Conservation (phyloP, 2,888 invertebrate genomes). For the Drosophila robusta region DNA sequence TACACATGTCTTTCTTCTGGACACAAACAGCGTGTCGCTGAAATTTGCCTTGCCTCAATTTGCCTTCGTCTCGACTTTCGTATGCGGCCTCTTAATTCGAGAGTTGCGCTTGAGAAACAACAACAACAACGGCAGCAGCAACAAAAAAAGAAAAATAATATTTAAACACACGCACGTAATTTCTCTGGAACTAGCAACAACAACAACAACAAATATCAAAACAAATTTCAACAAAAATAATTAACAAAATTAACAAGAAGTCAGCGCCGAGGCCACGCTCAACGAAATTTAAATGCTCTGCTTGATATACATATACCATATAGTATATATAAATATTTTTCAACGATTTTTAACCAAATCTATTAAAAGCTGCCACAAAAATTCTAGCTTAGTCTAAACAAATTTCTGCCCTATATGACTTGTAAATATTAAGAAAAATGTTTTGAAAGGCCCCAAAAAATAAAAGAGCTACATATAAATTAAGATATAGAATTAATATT, state of each 20-base stretch:
- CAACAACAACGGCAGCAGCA: background rate
- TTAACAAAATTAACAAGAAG: constrained; percentile 63
- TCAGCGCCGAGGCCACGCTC: constrained; percentile 4
- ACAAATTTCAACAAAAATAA: constrained; percentile 68
- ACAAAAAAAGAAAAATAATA: constrained; percentile 16
- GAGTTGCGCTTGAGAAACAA: constrained; percentile 7
- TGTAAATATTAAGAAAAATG: too few relatives aligned
- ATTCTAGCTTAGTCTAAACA: too few relatives aligned
- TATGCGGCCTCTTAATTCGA: constrained; percentile 3
- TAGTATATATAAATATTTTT: background rate
- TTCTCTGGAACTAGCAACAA: constrained; percentile 64
- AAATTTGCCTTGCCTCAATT: constrained; percentile 45
- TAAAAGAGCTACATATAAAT: too few relatives aligned
- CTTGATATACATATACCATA: background rate
- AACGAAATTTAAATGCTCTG: constrained; percentile 25
- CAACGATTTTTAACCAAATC: background rate
- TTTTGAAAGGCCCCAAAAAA: too few relatives aligned
- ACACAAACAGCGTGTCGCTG: constrained; percentile 21
- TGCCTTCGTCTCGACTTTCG: constrained; percentile 25
- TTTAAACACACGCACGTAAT: constrained; percentile 72
- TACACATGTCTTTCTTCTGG: constrained; percentile 30
- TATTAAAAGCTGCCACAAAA: too few relatives aligned
- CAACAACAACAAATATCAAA: constrained; percentile 14
- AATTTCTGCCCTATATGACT: too few relatives aligned
- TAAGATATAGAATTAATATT: too few relatives aligned